These are phyloP conservation scores for Montipora capitata DNA, from an alignment of 92 coral and sea anemone genomes.

Conservation along the genomic window DNA sequence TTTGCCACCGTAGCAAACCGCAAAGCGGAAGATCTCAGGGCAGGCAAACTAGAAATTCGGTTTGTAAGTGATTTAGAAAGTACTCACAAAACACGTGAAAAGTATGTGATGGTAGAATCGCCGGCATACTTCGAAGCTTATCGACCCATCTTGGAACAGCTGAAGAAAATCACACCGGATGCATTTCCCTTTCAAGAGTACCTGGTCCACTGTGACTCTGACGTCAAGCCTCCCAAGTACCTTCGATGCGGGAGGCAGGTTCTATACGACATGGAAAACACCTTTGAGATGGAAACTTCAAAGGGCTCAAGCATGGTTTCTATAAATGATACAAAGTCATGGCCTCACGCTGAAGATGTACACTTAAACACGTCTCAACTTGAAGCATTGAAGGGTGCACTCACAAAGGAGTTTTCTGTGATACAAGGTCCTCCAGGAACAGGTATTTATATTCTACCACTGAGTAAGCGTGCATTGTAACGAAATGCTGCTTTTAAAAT, in stretches of 20 bases:
- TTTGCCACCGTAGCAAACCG: constrained; percentile 95
- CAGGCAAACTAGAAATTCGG: constrained; percentile 82
- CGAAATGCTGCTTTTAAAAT: too few relatives aligned
- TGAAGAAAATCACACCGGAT: constrained; percentile 74
- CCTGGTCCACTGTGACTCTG: constrained; percentile 79
- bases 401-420: constrained; percentile 91
- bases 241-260: constrained; percentile 36
- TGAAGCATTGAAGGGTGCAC: constrained; percentile 83
- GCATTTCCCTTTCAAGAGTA: constrained; percentile 86
- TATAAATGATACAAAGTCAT: constrained; percentile 57
- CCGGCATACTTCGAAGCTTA: constrained; percentile 94
- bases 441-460: constrained; percentile 40
- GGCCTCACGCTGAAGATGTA: constrained; percentile 80
- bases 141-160: constrained; percentile 84
- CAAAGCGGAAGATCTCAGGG: constrained; percentile 74
- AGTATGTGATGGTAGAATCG: constrained; percentile 87
- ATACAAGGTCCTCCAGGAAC: constrained; percentile 99
- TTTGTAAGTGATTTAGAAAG: constrained; percentile 71
- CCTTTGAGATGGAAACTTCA: constrained; percentile 26
- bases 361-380: constrained; percentile 83
- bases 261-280: constrained; percentile 79
- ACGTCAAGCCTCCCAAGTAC: constrained; percentile 82
- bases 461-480: background rate
- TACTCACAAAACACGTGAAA: constrained; percentile 12
- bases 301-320: constrained; percentile 54